Percentiles rank a stretch among this genome's conserved stretches.
phyloP scores from a whole-genome alignment of 2,888 invertebrate genomes.

The Eupithecia abbreviata region DNA sequence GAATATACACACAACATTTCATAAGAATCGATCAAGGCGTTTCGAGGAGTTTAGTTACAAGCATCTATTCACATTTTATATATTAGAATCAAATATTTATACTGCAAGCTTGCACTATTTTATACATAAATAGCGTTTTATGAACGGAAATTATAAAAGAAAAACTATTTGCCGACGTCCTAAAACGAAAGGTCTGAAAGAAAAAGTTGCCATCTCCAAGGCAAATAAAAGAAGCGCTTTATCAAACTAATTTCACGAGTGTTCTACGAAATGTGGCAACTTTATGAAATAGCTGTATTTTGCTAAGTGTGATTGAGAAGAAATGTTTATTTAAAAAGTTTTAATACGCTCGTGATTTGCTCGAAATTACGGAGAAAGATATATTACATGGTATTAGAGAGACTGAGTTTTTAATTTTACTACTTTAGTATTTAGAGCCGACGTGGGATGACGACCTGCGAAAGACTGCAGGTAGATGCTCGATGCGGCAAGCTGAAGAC shows the following conservation, averaged over 20 bases:
- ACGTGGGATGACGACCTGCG: too few species aligned
- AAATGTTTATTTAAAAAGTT: constrained; percentile 42
- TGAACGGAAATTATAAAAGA: neutral
- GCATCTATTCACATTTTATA: too few species aligned
- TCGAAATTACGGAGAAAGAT: constrained; percentile 1
- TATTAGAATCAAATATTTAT: too few species aligned
- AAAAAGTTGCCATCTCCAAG: constrained; percentile 25
- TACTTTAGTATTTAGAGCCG: neutral
- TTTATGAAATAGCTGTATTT: constrained; percentile 37
- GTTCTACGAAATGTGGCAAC: constrained; percentile 25
- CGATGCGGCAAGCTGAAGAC: too few species aligned
- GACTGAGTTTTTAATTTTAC: neutral
- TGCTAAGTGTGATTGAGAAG: constrained; percentile 28
- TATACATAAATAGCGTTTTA: neutral
- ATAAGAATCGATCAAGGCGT: too few species aligned
- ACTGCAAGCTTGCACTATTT: neutral
- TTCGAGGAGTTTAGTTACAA: too few species aligned
- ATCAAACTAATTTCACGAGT: constrained; percentile 36
- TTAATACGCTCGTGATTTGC: constrained; percentile 23
- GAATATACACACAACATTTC: too few species aligned
- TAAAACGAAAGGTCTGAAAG: constrained; percentile 6
- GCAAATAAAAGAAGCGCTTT: constrained; percentile 27
- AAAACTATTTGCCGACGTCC: constrained; percentile 8
- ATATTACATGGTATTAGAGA: neutral
- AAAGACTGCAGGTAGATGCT: too few species aligned